Base-by-base conservation (phyloP, 2,113 vertebrate genomes). In the Aphelocoma coerulescens region DNA sequence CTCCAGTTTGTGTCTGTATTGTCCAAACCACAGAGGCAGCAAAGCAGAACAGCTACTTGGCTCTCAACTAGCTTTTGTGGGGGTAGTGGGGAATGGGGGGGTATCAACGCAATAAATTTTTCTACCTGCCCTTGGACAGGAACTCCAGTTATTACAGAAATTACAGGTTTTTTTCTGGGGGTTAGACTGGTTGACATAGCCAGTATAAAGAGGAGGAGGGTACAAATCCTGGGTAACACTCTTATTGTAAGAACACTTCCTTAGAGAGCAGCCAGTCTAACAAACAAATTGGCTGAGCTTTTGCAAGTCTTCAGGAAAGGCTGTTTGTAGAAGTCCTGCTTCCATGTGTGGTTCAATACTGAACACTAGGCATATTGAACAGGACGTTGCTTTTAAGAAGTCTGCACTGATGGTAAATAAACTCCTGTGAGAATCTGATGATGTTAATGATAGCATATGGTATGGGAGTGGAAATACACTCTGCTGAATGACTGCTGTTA, bases 81-180 rank as follows among this genome's bases (percentile, higher is more conserved):
- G n/a, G 28, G 37, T 0, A 0, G 39, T 0, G 0, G 41, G 26
- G 35, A 54, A 46, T 1, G 1, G 16, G 14, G 7, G 6, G 22
- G 5, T 9, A 19, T 43, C 11, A 62, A 81, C 24, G 32, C 65
- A 88, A 86, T 21, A 52, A 30, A 6, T 30, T 41, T 68, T 91
- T 55, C 71, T 72, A 54, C 27, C 52, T 78, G 32, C n/a, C 54
- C 32, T 65, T 57, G 28, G 26, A 68, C 3, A 8, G 35, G 18
- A 78, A 78, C 16, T 74, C 43, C 32, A 67, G 49, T 71, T 91
- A 55, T 78, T 84, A 75, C 26, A 81, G 28, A 59, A 91, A 77
- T 57, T 17, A 27, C 3, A 78, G 30, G 13, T 10, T 74, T 63
- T 46, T 88, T 75, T 41, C 4, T 1, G 9, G 20, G 43, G 4